Conservation (phyloP, 2,797 vertebrate species). For the Crenuchus spilurus region DNA sequence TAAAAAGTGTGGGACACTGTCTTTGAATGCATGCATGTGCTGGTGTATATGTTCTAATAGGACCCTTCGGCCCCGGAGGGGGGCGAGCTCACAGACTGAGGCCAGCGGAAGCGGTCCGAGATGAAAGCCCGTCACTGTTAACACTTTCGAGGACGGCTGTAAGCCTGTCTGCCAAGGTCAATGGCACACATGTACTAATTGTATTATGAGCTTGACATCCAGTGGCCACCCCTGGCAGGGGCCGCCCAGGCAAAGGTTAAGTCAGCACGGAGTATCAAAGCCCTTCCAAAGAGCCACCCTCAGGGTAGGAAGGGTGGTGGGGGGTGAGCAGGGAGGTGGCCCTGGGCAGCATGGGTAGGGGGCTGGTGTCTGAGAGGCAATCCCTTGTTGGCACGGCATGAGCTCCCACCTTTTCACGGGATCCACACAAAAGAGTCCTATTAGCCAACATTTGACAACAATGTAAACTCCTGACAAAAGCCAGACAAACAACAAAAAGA, state of each 20-base stretch:
- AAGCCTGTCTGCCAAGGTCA: slow-evolving; percentile 90
- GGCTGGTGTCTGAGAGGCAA: slow-evolving; percentile 58
- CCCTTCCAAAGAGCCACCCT: slow-evolving; percentile 83
- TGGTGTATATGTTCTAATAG: slow-evolving; percentile 47
- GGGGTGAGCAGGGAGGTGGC: slow-evolving; percentile 32
- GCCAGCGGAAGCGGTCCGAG: slow-evolving; percentile 58
- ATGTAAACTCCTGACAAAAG: slow-evolving; percentile 38
- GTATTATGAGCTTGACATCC: slow-evolving; percentile 93
- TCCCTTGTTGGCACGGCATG: slow-evolving; percentile 72
- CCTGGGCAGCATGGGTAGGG: slow-evolving; percentile 6
- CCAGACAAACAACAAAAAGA: slow-evolving; percentile 27
- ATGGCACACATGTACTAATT: slow-evolving; percentile 90
- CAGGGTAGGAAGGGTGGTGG: slow-evolving; percentile 41
- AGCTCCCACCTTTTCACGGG: slow-evolving; percentile 69
- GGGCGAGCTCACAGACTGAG: slow-evolving; percentile 60
- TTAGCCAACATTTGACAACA: slow-evolving; percentile 55
- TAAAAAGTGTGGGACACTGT: not conserved
- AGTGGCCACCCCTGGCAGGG: slow-evolving; percentile 86
- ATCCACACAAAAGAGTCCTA: slow-evolving; percentile 63
- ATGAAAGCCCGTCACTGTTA: slow-evolving; percentile 76
- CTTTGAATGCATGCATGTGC: slow-evolving; percentile 51
- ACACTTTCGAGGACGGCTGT: slow-evolving; percentile 82
- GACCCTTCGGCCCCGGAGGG: slow-evolving; percentile 13
- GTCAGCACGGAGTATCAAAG: slow-evolving; percentile 90
- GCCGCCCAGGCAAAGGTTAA: slow-evolving; percentile 93